Percentiles rank a stretch among this genome's conserved stretches.
Conservation (phyloP, 2,797 vertebrate species). For the Champsocephalus gunnari region DNA sequence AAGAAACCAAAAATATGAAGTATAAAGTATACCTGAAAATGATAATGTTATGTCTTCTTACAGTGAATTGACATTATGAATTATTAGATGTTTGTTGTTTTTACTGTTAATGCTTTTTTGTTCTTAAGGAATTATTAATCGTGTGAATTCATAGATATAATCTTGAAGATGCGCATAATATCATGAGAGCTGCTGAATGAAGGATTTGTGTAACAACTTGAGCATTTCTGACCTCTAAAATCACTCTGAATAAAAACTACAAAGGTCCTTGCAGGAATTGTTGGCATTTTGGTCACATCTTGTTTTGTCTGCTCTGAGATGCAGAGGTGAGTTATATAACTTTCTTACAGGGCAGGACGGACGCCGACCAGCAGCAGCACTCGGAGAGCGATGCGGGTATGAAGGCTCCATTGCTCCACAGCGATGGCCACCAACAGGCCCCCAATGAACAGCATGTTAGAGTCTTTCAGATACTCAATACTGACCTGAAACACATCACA, state of each 20-base stretch:
- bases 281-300: not conserved
- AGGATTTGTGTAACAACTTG: not conserved
- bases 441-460: slow-evolving; percentile 93
- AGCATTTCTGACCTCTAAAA: not conserved
- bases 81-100: not conserved
- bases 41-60: no score
- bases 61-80: not conserved
- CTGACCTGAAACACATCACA: slow-evolving; percentile 85
- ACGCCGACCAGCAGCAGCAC: slow-evolving; percentile 91
- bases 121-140: not conserved
- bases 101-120: not conserved
- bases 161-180: not conserved
- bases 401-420: slow-evolving; percentile 92
- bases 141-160: no score
- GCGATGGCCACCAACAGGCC: slow-evolving; percentile 93
- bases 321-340: not conserved
- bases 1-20: no score
- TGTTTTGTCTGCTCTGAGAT: not conserved
- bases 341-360: slow-evolving; percentile 92
- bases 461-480: slow-evolving; percentile 91
- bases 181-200: not conserved
- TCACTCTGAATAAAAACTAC: not conserved
- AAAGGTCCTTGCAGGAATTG: not conserved
- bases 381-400: slow-evolving; percentile 92
- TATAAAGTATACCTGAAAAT: no score